Conservation (phyloP, 1,140 invertebrate genomes). For the Drosophila virilis region DNA sequence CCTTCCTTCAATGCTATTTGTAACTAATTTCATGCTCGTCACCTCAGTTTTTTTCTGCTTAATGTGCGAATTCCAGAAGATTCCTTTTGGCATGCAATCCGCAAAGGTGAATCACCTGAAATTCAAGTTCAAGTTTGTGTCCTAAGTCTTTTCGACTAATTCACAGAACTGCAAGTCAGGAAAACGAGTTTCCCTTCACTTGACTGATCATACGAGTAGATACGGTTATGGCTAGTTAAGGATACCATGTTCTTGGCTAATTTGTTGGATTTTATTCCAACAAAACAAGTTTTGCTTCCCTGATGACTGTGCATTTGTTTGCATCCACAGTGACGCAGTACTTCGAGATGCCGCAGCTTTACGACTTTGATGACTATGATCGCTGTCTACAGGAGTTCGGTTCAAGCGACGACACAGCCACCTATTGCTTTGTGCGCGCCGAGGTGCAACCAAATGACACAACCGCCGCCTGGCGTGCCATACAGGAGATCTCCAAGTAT, state of each 20-base stretch:
- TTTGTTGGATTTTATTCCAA: constrained; percentile 22
- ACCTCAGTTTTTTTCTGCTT: too few relatives aligned
- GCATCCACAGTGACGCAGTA: constrained; percentile 84
- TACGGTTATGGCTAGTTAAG: constrained; percentile 3
- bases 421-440: constrained; percentile 85
- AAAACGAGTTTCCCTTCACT: constrained; percentile 72
- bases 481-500: constrained; percentile 84
- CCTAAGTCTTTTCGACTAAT: constrained; percentile 23
- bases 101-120: constrained; percentile 20
- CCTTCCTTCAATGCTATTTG: not conserved
- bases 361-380: constrained; percentile 85
- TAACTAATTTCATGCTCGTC: not conserved
- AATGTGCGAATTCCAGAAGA: too few relatives aligned
- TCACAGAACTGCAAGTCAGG: not conserved
- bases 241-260: constrained; percentile 22
- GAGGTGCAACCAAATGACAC: constrained; percentile 75
- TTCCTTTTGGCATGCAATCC: not conserved
- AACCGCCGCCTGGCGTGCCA: constrained; percentile 84
- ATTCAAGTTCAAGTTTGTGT: constrained; percentile 27
- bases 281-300: constrained; percentile 38
- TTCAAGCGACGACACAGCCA: constrained; percentile 24
- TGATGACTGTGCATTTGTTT: constrained; percentile 18
- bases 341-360: constrained; percentile 85
- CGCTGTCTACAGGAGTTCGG: constrained; percentile 83
- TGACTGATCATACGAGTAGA: constrained; percentile 14